Conservation (phyloP, 1,140 invertebrate genomes). For the Ips nitidus region DNA sequence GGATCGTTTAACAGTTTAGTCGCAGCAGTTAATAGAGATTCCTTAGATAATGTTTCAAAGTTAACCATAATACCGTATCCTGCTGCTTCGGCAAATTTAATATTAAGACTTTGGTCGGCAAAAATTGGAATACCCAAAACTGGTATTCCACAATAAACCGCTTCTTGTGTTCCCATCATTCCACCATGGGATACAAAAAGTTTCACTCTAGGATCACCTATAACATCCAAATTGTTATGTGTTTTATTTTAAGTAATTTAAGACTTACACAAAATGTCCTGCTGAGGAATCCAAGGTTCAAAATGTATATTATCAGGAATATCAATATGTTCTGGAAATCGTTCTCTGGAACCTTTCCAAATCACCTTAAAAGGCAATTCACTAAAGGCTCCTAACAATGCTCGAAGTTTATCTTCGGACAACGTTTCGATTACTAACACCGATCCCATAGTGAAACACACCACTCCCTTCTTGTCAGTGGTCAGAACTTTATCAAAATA, state of each 20-base stretch:
- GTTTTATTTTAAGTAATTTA: neutral
- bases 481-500: conserved; percentile 43
- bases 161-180: conserved; percentile 57
- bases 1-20: conserved; percentile 47
- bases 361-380: conserved; percentile 62
- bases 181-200: conserved; percentile 63
- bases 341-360: conserved; percentile 62
- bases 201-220: conserved; percentile 56
- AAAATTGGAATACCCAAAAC: conserved; percentile 59
- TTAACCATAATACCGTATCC: conserved; percentile 45
- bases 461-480: conserved; percentile 47
- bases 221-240: conserved; percentile 18
- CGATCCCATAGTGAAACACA: conserved; percentile 56
- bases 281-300: conserved; percentile 70
- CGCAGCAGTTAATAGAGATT: conserved; percentile 43
- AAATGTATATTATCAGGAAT: conserved; percentile 62
- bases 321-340: conserved; percentile 45
- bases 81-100: conserved; percentile 41
- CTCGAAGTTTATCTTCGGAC: conserved; percentile 43
- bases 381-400: conserved; percentile 58
- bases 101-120: conserved; percentile 58
- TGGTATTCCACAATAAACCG: conserved; percentile 57
- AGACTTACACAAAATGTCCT: conserved; percentile 60
- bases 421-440: conserved; percentile 50
- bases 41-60: conserved; percentile 46